Evolutionary conservation across 2,113 vertebrate species (phyloP), one percentile per base, ranked within the genome.

Genomic region (Tachycineta bicolor): DNA sequence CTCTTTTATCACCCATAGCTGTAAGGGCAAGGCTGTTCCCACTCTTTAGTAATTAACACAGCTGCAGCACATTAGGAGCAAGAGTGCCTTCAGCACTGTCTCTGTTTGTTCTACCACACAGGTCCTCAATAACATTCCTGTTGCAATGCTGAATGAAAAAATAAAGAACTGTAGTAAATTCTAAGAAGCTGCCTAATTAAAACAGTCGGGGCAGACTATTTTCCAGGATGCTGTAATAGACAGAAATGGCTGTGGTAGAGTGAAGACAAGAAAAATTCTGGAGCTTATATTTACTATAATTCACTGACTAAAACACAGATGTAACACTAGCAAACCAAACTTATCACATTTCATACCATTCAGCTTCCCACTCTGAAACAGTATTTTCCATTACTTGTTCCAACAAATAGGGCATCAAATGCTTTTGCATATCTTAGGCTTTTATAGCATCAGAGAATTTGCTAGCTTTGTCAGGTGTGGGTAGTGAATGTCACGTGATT

Each of bases 401-500:
- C 1, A 3, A 89, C 83, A 96, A 93, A 86, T 46, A 55, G 82
- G 44, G 60, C 6, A 55, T 92, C 52, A 92, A 90, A 95, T 46
- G 37, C 68, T 92, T 83, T 46, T 95, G 41, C 44, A n/a, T 49
- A 17, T 77, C 58, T 91, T 74, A 87, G 81, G 70, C 60, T 90
- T 93, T 90, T 94, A 60, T n/a, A 88, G 68, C 52, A 93, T 31
- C 37, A 81, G 39, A 79, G 43, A 44, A 81, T 91, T 92, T 93
- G n/a, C 71, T 63, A 85, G 43, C 58, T 95, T 95, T 94, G 82
- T 95, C 78, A 93, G 63, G 74, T 89, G 59, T 28, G 68, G 78
- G 65, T 60, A 82, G 80, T 74, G 65, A 90, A 89, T 91, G 58
- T 94, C 60, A 82, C 88, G 64, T 82, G 47, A 75, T 78, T 94